Base-by-base conservation (phyloP, 2,113 vertebrate species). In the Circaetus cinerascens region DNA sequence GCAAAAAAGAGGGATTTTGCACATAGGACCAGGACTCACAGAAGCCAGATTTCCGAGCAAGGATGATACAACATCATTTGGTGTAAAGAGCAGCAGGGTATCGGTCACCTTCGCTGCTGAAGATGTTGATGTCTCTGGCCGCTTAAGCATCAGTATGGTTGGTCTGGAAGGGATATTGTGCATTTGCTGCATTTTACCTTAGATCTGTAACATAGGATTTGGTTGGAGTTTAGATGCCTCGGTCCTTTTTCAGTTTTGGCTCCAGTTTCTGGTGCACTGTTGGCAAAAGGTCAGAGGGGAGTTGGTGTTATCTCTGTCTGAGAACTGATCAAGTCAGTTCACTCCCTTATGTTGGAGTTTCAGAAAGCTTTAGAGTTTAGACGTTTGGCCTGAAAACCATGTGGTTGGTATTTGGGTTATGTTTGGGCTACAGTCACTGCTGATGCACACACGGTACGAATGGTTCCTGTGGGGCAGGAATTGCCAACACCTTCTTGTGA, bases 221-320 rank as follows among this genome's bases (percentile, higher is more conserved):
- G 18, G 21, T 11, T 36, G 18, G 15, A 67, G 5, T 51, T 92
- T 41, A 36, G 21, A 13, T 75, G 19, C 20, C 60, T 87, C 4
- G 0, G 26, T 77, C 19, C 15, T n/a, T 66, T 64, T 50, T 41
- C 0, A 0, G 8, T 43, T 59, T 87, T 60, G 34, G 9, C 21
- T 79, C 32, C 9, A 10, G 30, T 72, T 93, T 27, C 51, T 7
- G 3, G 15, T 78, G 34, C 26, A 19, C 12, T 30, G 19, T 11
- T 57, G 36, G 14, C 14, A 83, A 43, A 86, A 56, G 67, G 46
- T 48, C 23, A 34, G 57, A 30, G 57, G 90, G 67, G 8, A 50
- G 16, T 13, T 57, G 32, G 3, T 32, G 10, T 20, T 22, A 19
- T 10, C 18, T 34, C 60, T 88, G 20, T 45, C 30, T 74, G 25